These are phyloP conservation scores for Takifugu ocellatus DNA, from an alignment of 2,797 vertebrate species.

Conservation along the genomic window DNA sequence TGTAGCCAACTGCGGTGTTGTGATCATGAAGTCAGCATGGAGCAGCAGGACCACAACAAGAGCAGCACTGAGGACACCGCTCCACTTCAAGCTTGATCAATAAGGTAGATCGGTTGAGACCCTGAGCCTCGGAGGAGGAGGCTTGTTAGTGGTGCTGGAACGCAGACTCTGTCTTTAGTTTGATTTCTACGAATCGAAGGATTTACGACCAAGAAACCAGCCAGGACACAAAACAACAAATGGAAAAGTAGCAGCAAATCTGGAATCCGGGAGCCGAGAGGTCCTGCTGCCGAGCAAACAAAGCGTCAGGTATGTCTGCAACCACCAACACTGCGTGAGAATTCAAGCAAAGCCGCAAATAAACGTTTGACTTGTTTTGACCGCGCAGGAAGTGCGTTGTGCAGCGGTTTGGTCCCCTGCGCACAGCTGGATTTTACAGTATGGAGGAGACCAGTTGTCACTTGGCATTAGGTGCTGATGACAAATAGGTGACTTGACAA, in stretches of 20 bases:
- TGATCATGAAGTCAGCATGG: conserved; percentile 57
- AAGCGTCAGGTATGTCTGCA: conserved; percentile 53
- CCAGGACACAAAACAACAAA: conserved; percentile 36
- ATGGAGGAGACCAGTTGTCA: conserved; percentile 50
- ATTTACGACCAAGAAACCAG: conserved; percentile 37
- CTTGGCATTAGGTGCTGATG: conserved; percentile 48
- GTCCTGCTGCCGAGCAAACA: conserved; percentile 31
- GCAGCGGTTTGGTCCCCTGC: conserved; percentile 2
- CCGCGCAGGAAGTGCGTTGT: conserved; percentile 10
- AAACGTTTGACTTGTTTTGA: not conserved
- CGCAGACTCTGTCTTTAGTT: conserved; percentile 28
- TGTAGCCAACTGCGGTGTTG: conserved; percentile 64
- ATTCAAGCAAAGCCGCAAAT: conserved; percentile 1
- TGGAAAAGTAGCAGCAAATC: conserved; percentile 27
- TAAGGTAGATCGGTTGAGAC: conserved; percentile 48
- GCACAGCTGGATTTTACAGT: conserved; percentile 25
- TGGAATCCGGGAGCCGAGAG: conserved; percentile 29
- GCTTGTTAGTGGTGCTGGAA: conserved; percentile 33
- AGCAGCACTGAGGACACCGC: conserved; percentile 49
- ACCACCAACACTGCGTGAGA: not conserved
- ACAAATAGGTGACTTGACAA: conserved; percentile 35
- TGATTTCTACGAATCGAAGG: conserved; percentile 25
- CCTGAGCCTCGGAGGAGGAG: conserved; percentile 19
- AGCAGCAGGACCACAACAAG: conserved; percentile 53
- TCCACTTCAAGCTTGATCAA: conserved; percentile 52